Evolutionary conservation across 1,140 invertebrate species (phyloP), one percentile per base, ranked within the genome.

Genomic region (Drosophila sulfurigaster): DNA sequence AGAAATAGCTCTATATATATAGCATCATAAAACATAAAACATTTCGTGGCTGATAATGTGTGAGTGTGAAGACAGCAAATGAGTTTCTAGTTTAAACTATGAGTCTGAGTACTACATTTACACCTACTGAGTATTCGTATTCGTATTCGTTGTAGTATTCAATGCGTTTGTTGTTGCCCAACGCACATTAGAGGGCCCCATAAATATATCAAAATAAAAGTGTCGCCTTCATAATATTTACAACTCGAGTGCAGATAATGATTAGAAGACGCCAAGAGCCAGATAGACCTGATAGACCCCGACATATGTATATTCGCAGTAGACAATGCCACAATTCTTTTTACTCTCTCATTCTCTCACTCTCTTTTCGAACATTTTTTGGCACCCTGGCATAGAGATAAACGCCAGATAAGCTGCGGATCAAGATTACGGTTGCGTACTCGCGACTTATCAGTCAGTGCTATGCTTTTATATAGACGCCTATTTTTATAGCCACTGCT

Each of bases 201-300:
- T 89, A 89, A 89, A 89, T 89, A 85, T 56, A 89, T 89, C 86
- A 89, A 90, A 79, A 89, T 89, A 89, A 89, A 89, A 89, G 76
- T 85, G 85, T 89, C 85, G 81, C 78, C 59, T 72, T 77, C 62
- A 59, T 46, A 74, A 74, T 68, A 78, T 89, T 90, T 89, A 89
- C 63, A 57, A 57, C 81, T 45, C 63, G 25, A 41, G 43, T 56
- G 78, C 66, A 90, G 85, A 89, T 89, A 89, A 79, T 89, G 35
- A 38, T 38, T 38, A 67, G 63, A 71, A 58, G 43, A 65, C 59
- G 64, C 77, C 60, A 35, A 70, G 60, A 72, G 56, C 75, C 79
- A 78, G 68, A 81, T 66, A 79, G 65, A 76, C 70, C 28, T 56
- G 51, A 49, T 59, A 68, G 43, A 68, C 15, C 45, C 45, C 58